phyloP scores from a whole-genome alignment of 2,797 vertebrate genomes.

The Odontamblyopus lacepedii region DNA sequence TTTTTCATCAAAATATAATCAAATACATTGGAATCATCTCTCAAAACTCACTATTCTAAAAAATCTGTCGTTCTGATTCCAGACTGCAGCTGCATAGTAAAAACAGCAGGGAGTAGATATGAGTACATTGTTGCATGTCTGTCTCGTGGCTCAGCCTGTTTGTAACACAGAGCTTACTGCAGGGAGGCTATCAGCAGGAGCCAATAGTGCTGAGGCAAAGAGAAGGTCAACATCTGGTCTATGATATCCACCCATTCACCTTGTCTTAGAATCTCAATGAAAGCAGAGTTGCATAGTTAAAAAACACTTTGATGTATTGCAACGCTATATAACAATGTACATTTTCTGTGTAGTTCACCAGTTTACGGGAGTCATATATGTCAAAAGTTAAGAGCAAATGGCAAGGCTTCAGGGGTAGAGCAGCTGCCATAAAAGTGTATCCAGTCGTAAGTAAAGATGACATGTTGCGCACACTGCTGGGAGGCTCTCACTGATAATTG shows the following conservation, averaged over 20 bases:
- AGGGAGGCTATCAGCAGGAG: constrained; percentile 41
- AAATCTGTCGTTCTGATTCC: not conserved
- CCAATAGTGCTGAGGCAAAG: constrained; percentile 34
- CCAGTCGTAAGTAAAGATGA: constrained; percentile 15
- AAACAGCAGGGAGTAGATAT: constrained; percentile 35
- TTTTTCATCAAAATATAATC: not conserved
- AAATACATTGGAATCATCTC: not conserved
- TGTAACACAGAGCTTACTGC: constrained; percentile 35
- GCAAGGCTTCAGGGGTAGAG: not conserved
- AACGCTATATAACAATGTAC: not conserved
- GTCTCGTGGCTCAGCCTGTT: constrained; percentile 24
- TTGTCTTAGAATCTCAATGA: not conserved
- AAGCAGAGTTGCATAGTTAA: constrained; percentile 24
- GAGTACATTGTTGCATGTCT: constrained; percentile 6
- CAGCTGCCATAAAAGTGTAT: constrained; percentile 11
- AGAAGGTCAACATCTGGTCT: constrained; percentile 44
- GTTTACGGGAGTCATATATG: not conserved
- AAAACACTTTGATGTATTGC: not conserved
- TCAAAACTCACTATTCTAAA: not conserved
- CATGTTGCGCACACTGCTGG: constrained; percentile 7
- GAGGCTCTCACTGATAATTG: constrained; percentile 4
- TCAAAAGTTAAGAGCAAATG: constrained; percentile 10
- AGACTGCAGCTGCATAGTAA: constrained; percentile 29
- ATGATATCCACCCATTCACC: constrained; percentile 28
- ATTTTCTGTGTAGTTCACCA: constrained; percentile 1